Percentiles rank a stretch among this genome's conserved stretches.
Conservation (phyloP, 2,113 vertebrate genomes). For the Bufo gargarizans region DNA sequence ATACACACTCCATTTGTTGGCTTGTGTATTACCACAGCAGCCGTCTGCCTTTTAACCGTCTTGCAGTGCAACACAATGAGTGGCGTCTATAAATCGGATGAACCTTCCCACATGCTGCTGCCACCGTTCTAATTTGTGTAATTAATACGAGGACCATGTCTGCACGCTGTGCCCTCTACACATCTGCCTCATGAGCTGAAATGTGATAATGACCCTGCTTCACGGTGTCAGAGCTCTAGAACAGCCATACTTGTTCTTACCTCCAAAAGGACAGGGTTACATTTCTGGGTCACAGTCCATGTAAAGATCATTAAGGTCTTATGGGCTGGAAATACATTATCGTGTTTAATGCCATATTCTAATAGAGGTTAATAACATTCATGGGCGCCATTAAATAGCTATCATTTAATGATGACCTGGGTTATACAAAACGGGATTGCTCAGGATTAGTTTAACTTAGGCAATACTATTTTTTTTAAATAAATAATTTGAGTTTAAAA, state of each 20-base stretch:
- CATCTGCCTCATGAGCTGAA: neutral
- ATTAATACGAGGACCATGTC: slow-evolving; percentile 1
- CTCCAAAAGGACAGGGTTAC: neutral
- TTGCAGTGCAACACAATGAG: neutral
- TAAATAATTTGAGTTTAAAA: neutral
- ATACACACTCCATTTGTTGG: neutral
- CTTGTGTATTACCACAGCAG: neutral
- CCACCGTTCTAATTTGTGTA: neutral
- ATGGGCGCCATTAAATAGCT: neutral
- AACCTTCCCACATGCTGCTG: slow-evolving; percentile 3
- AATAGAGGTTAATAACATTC: neutral
- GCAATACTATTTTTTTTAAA: neutral
- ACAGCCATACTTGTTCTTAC: neutral
- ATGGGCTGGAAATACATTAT: neutral
- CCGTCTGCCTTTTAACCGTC: too few relatives aligned
- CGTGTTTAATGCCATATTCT: neutral
- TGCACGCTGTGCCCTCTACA: neutral
- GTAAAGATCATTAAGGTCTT: neutral
- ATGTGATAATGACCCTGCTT: neutral
- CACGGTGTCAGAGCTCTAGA: neutral
- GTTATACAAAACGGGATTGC: neutral
- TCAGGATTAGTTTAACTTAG: neutral
- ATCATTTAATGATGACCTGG: neutral
- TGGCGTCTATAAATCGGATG: neutral
- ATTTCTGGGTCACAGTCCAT: neutral